Evolutionary conservation across 2,888 invertebrate genomes (phyloP), one percentile per base, ranked within the genome.

Genomic region (Nineta flava): DNA sequence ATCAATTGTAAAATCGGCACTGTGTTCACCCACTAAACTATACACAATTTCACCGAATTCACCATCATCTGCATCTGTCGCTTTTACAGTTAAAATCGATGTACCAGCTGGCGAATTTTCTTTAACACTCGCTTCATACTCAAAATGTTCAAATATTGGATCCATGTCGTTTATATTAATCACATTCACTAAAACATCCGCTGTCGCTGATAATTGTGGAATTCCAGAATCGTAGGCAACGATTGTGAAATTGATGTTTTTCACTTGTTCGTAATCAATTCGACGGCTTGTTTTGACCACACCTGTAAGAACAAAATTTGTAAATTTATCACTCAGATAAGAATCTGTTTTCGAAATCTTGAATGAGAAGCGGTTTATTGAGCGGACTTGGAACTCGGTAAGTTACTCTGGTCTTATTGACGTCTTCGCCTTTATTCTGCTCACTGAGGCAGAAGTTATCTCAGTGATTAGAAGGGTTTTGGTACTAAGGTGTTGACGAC

Each of bases 81-180:
- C 92, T 52, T 74, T 76, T 1, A 91, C 84, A 40, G 77, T 76
- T 0, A 83, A 69, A 0, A 91, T 79, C 3, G 73, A 74, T 0
- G 86, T 86, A 0, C 83, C 87, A 0, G 74, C 72, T 0, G 77
- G 74, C 0, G 87, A 75, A 60, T 91, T 87, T 64, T 93, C 92
- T 1, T 76, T 69, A 1, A 92, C 74, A 1, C 75, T 74, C 0
- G 82, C 83, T 49, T 79, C 76, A 60, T 92, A 92, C 7, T 69
- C 66, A 46, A 74, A 67, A 53, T 77, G 72, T 1, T 73, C 71
- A 63, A 94, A 94, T 46, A 73, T 71, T 0, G 94, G 94, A 60
- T 83, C 81, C 61, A 90, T 87, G 59, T 94, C 93, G 58, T 95
- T 94, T 0, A 87, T 76, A 61, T 94, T 93, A 32, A 79, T 70